Evolutionary conservation across 2,888 invertebrate genomes (phyloP).

Genomic region (Thelaira solivaga): DNA sequence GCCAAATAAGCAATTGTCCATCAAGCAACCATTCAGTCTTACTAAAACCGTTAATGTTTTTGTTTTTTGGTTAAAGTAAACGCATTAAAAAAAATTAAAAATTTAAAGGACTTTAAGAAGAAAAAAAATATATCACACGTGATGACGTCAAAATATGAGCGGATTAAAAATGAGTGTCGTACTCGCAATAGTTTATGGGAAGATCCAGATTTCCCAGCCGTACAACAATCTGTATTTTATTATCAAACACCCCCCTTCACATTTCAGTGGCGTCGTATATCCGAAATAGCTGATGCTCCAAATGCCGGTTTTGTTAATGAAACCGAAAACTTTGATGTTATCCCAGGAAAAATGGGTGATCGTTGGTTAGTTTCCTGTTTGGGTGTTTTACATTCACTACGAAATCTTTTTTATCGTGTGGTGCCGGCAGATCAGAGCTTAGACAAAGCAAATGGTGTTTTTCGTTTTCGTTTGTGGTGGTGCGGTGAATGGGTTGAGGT

Average conservation of each 20-base stretch:
- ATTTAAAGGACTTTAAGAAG: not conserved
- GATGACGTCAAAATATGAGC: slow-evolving; percentile 82
- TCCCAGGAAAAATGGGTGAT: slow-evolving; percentile 93
- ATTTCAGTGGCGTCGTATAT: slow-evolving; percentile 92
- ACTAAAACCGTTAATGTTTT: slow-evolving; percentile 36
- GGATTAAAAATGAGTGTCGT: slow-evolving; percentile 87
- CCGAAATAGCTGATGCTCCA: slow-evolving; percentile 80
- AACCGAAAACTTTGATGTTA: slow-evolving; percentile 86
- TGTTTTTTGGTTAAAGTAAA: slow-evolving; percentile 21
- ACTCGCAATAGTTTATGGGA: slow-evolving; percentile 90
- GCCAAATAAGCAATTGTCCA: not conserved
- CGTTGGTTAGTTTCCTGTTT: slow-evolving; percentile 93
- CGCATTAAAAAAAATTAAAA: slow-evolving; percentile 3
- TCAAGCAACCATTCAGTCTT: not conserved
- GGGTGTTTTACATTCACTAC: slow-evolving; percentile 89
- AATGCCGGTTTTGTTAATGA: slow-evolving; percentile 79
- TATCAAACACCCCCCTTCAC: slow-evolving; percentile 96
- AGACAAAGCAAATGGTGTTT: slow-evolving; percentile 85
- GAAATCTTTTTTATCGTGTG: slow-evolving; percentile 92
- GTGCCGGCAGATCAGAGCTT: slow-evolving; percentile 94
- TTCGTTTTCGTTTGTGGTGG: slow-evolving; percentile 95
- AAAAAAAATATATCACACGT: not conserved
- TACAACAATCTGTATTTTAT: slow-evolving; percentile 92
- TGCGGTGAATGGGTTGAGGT: slow-evolving; percentile 95
- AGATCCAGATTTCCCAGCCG: slow-evolving; percentile 93